Conservation (phyloP, 2,888 invertebrate species). For the Yponomeuta malinellus region DNA sequence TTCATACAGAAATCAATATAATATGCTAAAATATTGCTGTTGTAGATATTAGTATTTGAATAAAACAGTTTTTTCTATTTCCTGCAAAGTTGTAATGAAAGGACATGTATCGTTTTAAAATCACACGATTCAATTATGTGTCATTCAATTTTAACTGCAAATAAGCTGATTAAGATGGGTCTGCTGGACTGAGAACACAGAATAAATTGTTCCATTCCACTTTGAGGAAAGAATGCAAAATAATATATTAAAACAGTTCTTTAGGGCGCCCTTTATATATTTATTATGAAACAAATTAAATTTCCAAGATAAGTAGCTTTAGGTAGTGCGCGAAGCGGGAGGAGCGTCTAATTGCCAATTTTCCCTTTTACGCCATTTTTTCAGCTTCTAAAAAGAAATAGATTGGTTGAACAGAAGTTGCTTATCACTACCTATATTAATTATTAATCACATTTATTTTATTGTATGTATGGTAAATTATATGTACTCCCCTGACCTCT, state of each 20-base stretch:
- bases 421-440: not conserved
- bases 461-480: no score
- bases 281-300: slow-evolving; percentile 63
- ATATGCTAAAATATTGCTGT: no score
- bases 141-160: no score
- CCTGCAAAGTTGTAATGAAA: no score
- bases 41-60: no score
- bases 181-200: not conserved
- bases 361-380: slow-evolving; percentile 71
- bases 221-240: slow-evolving; percentile 17
- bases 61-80: no score
- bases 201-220: slow-evolving; percentile 6
- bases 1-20: no score
- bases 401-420: not conserved
- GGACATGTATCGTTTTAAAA: no score
- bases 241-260: slow-evolving; percentile 29
- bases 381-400: slow-evolving; percentile 57
- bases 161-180: no score
- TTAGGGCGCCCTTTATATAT: slow-evolving; percentile 60
- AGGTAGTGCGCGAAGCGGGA: slow-evolving; percentile 33
- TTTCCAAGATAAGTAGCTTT: slow-evolving; percentile 46
- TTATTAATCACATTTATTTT: no score
- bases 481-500: no score
- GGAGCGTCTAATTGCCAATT: slow-evolving; percentile 66
- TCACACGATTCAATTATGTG: no score